Evolutionary conservation across 2,888 invertebrate species (phyloP), one percentile per base, ranked within the genome.

Genomic region (Anaspis maculata): DNA sequence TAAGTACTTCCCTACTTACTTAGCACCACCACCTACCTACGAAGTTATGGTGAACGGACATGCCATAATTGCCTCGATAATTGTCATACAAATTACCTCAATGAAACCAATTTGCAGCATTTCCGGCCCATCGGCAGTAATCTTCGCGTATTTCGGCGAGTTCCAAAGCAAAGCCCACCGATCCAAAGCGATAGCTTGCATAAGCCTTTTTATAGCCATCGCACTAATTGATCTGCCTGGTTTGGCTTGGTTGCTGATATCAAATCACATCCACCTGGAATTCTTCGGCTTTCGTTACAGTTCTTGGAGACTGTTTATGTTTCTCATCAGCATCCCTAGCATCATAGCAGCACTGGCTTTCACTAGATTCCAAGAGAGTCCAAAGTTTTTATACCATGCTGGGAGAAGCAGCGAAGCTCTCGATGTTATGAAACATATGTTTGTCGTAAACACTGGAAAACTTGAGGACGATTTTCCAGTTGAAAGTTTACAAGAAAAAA

Each of bases 141-240:
- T 62, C 1, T 68, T 66, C 32, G 67, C 67, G 1, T 68, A 66
- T 40, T 51, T 68, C 29, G 66, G 67, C 1, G 68, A 68, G 46
- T 69, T 68, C 41, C 63, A 61, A 26, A 52, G 49, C 3, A 34
- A 46, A 1, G 57, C 55, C 11, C 55, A 62, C 45, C 51, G 66
- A 3, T 57, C 65, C 0, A 51, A 59, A 3, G 52, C 59, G 2
- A 64, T 65, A 16, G 64, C 66, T 27, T 63, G 60, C 44, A 59
- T 64, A 3, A 64, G 65, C 29, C 63, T 61, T 19, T 68, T 65
- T 34, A 45, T 51, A 13, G 51, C 44, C 2, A 3, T 47, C 3
- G 43, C 49, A 2, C 27, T 51, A 3, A 39, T 37, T 2, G 14
- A 15, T 6, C 21, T 49, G 9, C 49, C 49, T 5, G 39, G 37